Evolutionary conservation across 1,140 invertebrate species (phyloP).

Genomic region (Coelopa frigida): DNA sequence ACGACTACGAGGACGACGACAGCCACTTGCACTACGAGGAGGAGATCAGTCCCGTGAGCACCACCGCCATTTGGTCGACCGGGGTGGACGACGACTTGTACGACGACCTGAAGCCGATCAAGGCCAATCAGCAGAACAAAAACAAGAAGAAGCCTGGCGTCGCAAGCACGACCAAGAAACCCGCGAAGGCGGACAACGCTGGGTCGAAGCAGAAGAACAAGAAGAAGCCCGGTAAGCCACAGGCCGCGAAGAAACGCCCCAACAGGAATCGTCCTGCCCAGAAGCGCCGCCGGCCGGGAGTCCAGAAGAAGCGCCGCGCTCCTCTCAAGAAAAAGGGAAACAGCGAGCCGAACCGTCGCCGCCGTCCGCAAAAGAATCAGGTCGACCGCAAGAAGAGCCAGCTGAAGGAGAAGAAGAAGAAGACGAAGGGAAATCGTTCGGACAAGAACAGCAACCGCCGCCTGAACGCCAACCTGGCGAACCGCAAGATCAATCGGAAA

Average conservation of each 20-base stretch:
- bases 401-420: conserved; percentile 3
- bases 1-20: conserved; percentile 12
- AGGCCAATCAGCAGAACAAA: conserved; percentile 11
- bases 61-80: conserved; percentile 28
- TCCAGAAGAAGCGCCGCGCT: no score
- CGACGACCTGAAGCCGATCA: conserved; percentile 4
- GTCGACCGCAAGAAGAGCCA: conserved; percentile 16
- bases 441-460: conserved; percentile 7
- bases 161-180: not conserved
- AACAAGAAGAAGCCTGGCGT: conserved; percentile 1
- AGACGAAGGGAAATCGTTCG: conserved; percentile 10
- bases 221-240: conserved; percentile 6
- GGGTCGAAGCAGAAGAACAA: conserved; percentile 13
- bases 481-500: not conserved
- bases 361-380: no score
- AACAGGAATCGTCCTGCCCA: not conserved
- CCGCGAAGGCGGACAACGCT: conserved; percentile 15
- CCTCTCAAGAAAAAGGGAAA: no score
- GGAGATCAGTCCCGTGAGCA: conserved; percentile 17
- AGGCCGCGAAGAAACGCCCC: not conserved
- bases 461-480: not conserved
- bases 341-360: no score
- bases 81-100: conserved; percentile 16
- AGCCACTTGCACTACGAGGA: conserved; percentile 10
- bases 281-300: conserved; percentile 11